phyloP scores from a whole-genome alignment of 1,140 invertebrate genomes.

The Tetraneura akinire region DNA sequence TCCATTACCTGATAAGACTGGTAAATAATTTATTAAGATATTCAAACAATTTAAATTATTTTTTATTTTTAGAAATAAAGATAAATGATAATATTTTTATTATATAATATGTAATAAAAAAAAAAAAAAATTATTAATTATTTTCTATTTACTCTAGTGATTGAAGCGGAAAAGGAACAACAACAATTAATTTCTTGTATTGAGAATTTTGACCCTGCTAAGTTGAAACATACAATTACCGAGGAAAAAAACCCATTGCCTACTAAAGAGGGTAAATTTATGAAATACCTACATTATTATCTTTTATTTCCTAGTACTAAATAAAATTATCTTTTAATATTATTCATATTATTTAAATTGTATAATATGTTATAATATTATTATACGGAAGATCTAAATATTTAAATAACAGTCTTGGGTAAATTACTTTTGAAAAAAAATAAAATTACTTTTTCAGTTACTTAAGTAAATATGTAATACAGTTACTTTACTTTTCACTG shows the following conservation, averaged over 20 bases:
- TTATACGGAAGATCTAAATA: no score
- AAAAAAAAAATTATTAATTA: not conserved
- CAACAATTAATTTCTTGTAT: conserved; percentile 83
- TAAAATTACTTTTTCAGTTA: no score
- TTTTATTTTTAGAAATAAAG: not conserved
- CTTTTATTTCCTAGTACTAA: no score
- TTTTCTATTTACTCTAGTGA: conserved; percentile 65
- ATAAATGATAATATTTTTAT: no score
- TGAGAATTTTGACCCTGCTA: conserved; percentile 81
- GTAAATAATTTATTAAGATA: conserved; percentile 63
- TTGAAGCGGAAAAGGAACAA: conserved; percentile 84
- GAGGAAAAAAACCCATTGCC: conserved; percentile 87
- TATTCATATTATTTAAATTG: no score
- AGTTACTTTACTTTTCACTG: no score
- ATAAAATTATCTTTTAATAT: no score
- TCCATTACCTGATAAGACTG: conserved; percentile 90
- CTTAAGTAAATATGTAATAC: no score
- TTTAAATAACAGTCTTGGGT: no score
- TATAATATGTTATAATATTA: no score
- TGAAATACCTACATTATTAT: not conserved
- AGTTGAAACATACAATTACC: conserved; percentile 86
- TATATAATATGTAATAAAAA: not conserved
- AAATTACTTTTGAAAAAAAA: no score
- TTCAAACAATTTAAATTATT: not conserved
- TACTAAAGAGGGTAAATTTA: conserved; percentile 71